phyloP scores from a whole-genome alignment of 1,140 invertebrate species.

The Drosophila quadrilineata region DNA sequence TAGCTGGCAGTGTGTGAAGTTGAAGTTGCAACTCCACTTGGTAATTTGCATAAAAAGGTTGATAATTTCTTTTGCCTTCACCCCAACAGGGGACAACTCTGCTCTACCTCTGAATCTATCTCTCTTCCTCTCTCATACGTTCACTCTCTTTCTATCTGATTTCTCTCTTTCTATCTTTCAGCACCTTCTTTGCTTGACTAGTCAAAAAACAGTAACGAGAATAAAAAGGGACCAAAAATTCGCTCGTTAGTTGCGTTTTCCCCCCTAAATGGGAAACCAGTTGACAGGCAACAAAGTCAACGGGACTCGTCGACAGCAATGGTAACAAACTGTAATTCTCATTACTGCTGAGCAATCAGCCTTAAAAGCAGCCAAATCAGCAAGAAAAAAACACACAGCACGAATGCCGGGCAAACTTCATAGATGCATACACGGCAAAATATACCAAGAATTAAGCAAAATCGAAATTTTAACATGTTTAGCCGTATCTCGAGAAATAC shows the following conservation, averaged over 20 bases:
- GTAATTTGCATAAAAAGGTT: conserved; percentile 77
- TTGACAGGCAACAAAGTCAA: conserved; percentile 31
- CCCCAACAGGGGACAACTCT: no score
- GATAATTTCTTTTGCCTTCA: conserved; percentile 53
- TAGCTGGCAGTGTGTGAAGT: neutral
- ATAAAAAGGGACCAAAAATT: conserved; percentile 10
- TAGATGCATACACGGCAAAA: neutral
- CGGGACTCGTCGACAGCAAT: neutral
- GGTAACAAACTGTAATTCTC: conserved; percentile 28
- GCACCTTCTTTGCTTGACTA: no score
- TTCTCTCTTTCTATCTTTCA: no score
- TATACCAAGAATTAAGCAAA: neutral
- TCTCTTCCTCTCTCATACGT: no score
- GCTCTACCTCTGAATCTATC: no score
- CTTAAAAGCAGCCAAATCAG: conserved; percentile 37
- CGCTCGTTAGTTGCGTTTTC: conserved; percentile 46
- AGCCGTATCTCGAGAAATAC: no score
- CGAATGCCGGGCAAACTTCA: no score
- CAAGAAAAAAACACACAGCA: conserved; percentile 20
- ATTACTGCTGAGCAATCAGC: conserved; percentile 45
- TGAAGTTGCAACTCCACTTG: conserved; percentile 19
- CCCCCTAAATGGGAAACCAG: conserved; percentile 55
- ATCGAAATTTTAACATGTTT: no score
- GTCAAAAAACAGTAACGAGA: no score
- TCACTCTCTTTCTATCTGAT: no score